Base-by-base conservation (phyloP, 2,797 vertebrate genomes). In the Poeciliopsis turneri region DNA sequence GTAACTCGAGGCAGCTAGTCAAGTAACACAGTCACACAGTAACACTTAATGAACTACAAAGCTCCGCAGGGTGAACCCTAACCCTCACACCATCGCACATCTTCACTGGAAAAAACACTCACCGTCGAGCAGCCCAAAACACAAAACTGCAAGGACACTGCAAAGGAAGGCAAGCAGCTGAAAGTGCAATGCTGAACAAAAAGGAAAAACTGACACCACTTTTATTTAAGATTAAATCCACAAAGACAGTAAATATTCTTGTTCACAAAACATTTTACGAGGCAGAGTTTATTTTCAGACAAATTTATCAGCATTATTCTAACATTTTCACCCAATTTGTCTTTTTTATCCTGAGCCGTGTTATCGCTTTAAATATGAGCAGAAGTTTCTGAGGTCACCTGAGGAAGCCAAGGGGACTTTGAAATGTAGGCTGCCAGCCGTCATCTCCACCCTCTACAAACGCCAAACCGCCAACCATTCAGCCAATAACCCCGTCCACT, bases 401-500 rank as follows among this genome's bases (percentile, higher is more conserved):
- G 11, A 45, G 61, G 84, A 86, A 91, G 86, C 81, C 43, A 76
- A 70, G 15, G 69, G 73, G 71, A 76, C 85, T 83, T 49, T 85
- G 80, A 86, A 90, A 89, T 87, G 74, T 80, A 87, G 78, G 82
- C 84, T 85, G 79, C 82, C 72, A 92, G 87, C 83, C 79, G 90
- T 91, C 76, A 82, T 89, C 87, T 86, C 87, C 86, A 90, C 91
- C 89, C 83, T 90, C 91, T 94, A 93, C 86, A 81, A 89, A 86
- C 89, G 87, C 90, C 86, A 91, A 92, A 86, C 90, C 87, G 91
- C 90, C 88, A 92, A 92, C 84, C 91, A 89, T 76, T 91, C 90
- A 94, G 94, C 90, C 93, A 95, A 92, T 76, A 94, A 94, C 90
- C 93, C 87, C 90, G 92, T 90, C 91, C 89, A 92, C 90, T 94